Percentiles rank a stretch among this genome's conserved stretches.
phyloP scores from a whole-genome alignment of 1,140 invertebrate species.

The Drosophila mayri region DNA sequence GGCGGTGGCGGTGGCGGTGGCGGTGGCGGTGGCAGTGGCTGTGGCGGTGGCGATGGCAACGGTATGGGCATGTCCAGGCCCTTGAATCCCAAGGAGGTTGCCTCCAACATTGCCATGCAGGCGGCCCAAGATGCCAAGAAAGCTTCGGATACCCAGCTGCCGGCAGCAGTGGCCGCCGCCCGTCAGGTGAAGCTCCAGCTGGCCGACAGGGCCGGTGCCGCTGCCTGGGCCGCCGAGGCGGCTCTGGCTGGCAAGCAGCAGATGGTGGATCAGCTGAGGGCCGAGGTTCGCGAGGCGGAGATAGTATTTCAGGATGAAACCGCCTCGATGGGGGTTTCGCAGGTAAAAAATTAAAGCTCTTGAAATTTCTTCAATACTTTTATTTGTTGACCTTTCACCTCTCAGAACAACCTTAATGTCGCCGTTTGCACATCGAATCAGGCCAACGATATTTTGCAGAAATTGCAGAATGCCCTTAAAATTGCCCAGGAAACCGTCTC shows the following conservation, averaged over 20 bases:
- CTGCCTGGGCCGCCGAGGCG: constrained; percentile 88
- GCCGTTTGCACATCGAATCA: constrained; percentile 86
- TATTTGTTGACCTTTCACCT: not conserved
- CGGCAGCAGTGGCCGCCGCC: constrained; percentile 88
- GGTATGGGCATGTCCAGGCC: not conserved
- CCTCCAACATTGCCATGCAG: constrained; percentile 88
- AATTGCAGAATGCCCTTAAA: constrained; percentile 85
- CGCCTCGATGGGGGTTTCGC: constrained; percentile 86
- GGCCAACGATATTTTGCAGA: constrained; percentile 85
- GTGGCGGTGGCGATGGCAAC: not conserved
- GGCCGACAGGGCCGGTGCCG: constrained; percentile 88
- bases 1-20: not conserved
- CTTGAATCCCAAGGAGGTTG: constrained; percentile 72
- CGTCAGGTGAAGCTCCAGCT: constrained; percentile 88
- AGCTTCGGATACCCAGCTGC: constrained; percentile 88
- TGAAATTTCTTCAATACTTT: not conserved
- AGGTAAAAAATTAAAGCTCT: not conserved
- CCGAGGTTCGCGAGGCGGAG: constrained; percentile 87
- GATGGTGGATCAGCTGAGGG: constrained; percentile 87
- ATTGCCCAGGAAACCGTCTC: constrained; percentile 86
- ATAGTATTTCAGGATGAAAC: constrained; percentile 87
- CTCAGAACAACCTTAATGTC: constrained; percentile 86
- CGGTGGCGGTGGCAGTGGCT: not conserved
- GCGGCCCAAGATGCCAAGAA: constrained; percentile 88
- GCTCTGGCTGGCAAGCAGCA: constrained; percentile 88